phyloP scores from a whole-genome alignment of 2,113 vertebrate genomes.

The Lampris incognitus region DNA sequence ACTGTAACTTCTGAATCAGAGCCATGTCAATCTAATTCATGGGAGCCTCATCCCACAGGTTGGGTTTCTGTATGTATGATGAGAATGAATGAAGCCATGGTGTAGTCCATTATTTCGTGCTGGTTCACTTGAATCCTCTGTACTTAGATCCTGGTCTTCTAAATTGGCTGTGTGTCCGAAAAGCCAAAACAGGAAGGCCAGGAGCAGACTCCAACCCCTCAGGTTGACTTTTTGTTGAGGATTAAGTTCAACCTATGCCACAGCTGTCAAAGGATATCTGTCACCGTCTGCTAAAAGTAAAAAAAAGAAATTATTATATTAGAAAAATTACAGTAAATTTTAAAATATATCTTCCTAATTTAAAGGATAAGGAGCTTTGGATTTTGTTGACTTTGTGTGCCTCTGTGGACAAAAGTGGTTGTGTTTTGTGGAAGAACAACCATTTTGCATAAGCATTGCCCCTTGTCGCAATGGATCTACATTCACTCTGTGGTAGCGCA shows the following conservation, averaged over 20 bases:
- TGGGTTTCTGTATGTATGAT: not conserved
- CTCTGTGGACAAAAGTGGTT: no score
- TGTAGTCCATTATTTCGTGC: slow-evolving; percentile 34
- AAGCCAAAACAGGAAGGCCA: slow-evolving; percentile 13
- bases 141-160: slow-evolving; percentile 24
- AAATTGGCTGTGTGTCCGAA: slow-evolving; percentile 22
- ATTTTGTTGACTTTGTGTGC: not conserved
- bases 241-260: slow-evolving; percentile 45
- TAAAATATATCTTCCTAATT: not conserved
- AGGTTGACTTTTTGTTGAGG: slow-evolving; percentile 37
- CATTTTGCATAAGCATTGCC: no score
- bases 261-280: slow-evolving; percentile 39
- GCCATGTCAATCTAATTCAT: not conserved
- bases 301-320: slow-evolving; percentile 40
- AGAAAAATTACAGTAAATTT: not conserved
- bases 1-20: slow-evolving; percentile 13
- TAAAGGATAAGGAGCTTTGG: slow-evolving; percentile 1
- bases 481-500: no score
- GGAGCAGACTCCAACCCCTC: slow-evolving; percentile 16
- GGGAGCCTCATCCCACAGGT: not conserved
- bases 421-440: no score
- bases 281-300: slow-evolving; percentile 78
- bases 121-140: slow-evolving; percentile 24
- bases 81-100: slow-evolving; percentile 1
- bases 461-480: no score